Evolutionary conservation across 1,140 invertebrate genomes (phyloP), one percentile per base, ranked within the genome.

Genomic region (Heterodera carotae): DNA sequence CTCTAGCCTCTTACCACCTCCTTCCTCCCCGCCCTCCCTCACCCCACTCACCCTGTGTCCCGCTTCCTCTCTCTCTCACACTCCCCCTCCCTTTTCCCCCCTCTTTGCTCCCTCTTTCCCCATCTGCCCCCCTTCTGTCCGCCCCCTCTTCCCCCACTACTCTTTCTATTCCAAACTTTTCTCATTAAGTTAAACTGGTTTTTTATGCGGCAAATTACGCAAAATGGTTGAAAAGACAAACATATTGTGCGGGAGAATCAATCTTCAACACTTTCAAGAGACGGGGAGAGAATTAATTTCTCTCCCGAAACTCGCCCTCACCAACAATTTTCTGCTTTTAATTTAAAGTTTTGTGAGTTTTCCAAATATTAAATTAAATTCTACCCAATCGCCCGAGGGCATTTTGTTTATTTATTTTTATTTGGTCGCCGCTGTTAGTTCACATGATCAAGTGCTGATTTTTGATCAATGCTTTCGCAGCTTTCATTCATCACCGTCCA

Each of bases 131-230:
- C 59, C 59, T 18, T 18, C n/a, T n/a, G n/a, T n/a, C n/a, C n/a
- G n/a, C n/a, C n/a, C 2, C 60, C 60, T 22, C 29, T 18, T 18
- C n/a, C 2, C 60, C n/a, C 29, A 10, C 7, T 62, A 10, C n/a
- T 8, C 7, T 62, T n/a, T 62, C n/a, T 62, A 6, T 43, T 43
- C 39, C 39, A 43, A 43, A 43, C 48, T 22, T 34, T 66, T 66
- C 62, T 66, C 33, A 29, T 66, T 34, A 29, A 34, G 3, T 66
- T 66, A 66, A 66, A 66, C 62, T 66, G 62, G 62, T 66, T 66
- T 66, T 66, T 66, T 66, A 12, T 66, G 62, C 62, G 62, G 1
- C 62, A 66, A 66, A 34, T 66, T 34, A n/a, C 62, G 62, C 62
- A 66, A 66, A 66, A 66, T 29, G 62, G 62, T n/a, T 29, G 22